Percentiles rank a stretch among this genome's conserved stretches.
These are phyloP conservation scores for Caenorhabditis sulstoni DNA, from an alignment of 2,888 invertebrate species.

Conservation along the genomic window DNA sequence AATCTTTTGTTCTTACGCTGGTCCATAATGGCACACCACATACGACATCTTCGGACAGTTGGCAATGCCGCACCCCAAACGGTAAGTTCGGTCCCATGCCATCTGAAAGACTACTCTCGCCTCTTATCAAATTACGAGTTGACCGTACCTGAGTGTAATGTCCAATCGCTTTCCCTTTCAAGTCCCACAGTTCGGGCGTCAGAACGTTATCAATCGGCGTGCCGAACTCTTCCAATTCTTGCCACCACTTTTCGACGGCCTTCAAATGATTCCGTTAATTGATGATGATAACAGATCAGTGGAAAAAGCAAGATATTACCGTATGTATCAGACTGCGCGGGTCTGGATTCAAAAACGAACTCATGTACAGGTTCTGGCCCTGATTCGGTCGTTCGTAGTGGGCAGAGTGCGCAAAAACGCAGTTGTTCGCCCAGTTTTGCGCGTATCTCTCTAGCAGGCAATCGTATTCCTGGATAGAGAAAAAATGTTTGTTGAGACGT, in stretches of 20 bases:
- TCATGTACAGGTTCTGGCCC: conserved; percentile 69
- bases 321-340: conserved; percentile 62
- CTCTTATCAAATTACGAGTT: conserved; percentile 32
- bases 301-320: too few species aligned
- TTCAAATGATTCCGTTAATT: conserved; percentile 44
- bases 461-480: conserved; percentile 59
- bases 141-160: conserved; percentile 65
- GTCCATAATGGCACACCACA: conserved; percentile 69
- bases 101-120: conserved; percentile 48
- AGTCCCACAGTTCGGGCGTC: conserved; percentile 60
- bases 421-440: conserved; percentile 67
- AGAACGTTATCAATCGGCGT: conserved; percentile 64
- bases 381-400: conserved; percentile 64
- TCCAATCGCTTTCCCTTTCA: conserved; percentile 67
- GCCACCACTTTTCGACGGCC: conserved; percentile 71
- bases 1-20: conserved; percentile 51
- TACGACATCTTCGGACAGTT: conserved; percentile 66
- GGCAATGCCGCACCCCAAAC: conserved; percentile 63
- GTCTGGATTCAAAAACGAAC: conserved; percentile 58
- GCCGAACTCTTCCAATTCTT: conserved; percentile 67
- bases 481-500: too few species aligned
- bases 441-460: conserved; percentile 63
- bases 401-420: conserved; percentile 65
- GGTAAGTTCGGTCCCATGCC: conserved; percentile 67
- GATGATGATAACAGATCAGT: conserved; percentile 22